Evolutionary conservation across 2,888 invertebrate genomes (phyloP).

Genomic region (Eueremaeus valkanovi): DNA sequence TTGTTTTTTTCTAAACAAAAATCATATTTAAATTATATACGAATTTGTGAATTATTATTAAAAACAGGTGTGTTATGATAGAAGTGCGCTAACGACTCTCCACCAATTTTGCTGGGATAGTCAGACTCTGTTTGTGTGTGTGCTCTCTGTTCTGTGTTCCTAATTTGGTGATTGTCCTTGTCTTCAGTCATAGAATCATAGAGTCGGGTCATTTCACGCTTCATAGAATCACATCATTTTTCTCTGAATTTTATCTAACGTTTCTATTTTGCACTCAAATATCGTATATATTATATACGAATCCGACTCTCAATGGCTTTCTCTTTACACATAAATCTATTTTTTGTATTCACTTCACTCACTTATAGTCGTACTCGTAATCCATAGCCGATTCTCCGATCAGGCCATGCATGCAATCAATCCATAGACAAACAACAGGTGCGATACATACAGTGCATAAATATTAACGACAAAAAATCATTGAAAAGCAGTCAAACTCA

Average conservation of each 20-base stretch:
- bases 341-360: not conserved
- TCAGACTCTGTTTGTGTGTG: not conserved
- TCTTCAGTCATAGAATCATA: not conserved
- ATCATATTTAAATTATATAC: not conserved
- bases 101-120: not conserved
- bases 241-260: constrained; percentile 11
- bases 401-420: constrained; percentile 32
- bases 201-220: constrained; percentile 25
- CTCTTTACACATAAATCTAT: not conserved
- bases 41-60: not conserved
- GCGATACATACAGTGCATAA: constrained; percentile 16
- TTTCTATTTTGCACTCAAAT: not conserved
- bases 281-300: no score
- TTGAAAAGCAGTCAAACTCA: not conserved
- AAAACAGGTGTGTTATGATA: constrained; percentile 27
- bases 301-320: not conserved
- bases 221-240: constrained; percentile 10
- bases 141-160: not conserved
- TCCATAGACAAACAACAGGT: constrained; percentile 28
- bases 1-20: not conserved
- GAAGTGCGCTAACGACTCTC: not conserved
- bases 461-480: constrained; percentile 5
- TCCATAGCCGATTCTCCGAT: constrained; percentile 25
- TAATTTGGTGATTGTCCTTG: constrained; percentile 29
- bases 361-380: not conserved